phyloP scores from a whole-genome alignment of 2,113 vertebrate genomes.

The Trinectes maculatus region DNA sequence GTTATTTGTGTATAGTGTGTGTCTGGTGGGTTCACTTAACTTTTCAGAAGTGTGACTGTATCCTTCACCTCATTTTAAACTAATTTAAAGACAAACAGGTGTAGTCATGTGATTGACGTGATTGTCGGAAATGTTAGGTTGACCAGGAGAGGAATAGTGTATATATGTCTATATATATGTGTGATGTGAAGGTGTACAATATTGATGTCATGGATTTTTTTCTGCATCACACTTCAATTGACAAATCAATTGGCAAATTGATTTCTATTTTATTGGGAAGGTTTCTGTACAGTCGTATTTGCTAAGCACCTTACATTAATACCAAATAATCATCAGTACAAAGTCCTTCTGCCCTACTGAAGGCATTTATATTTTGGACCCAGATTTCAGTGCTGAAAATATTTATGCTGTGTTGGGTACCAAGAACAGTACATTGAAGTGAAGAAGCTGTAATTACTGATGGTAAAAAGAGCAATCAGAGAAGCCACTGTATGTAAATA shows the following conservation, averaged over 20 bases:
- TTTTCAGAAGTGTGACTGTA: conserved; percentile 6
- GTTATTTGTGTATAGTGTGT: conserved; percentile 26
- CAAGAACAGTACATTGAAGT: neutral
- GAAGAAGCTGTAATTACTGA: conserved; percentile 1
- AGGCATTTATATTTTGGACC: neutral
- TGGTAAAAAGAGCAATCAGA: neutral
- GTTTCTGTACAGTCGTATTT: conserved; percentile 46
- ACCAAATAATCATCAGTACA: conserved; percentile 60
- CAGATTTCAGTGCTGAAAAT: neutral
- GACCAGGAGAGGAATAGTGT: conserved; percentile 18
- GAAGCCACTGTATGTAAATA: conserved; percentile 46
- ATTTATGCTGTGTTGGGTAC: neutral
- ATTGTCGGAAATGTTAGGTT: neutral
- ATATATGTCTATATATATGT: conserved; percentile 29
- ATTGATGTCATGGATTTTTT: conserved; percentile 16
- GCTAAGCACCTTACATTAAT: conserved; percentile 68
- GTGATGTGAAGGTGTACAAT: conserved; percentile 56
- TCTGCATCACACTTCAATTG: conserved; percentile 12
- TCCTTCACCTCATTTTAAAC: conserved; percentile 18
- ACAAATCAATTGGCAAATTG: conserved; percentile 2
- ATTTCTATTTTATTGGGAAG: conserved; percentile 8
- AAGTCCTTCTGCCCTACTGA: conserved; percentile 1
- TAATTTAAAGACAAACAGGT: conserved; percentile 11
- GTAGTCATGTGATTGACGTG: neutral
- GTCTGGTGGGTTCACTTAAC: conserved; percentile 2